Evolutionary conservation across 1,140 invertebrate species (phyloP).

Genomic region (Drosophila pseudoananassae): DNA sequence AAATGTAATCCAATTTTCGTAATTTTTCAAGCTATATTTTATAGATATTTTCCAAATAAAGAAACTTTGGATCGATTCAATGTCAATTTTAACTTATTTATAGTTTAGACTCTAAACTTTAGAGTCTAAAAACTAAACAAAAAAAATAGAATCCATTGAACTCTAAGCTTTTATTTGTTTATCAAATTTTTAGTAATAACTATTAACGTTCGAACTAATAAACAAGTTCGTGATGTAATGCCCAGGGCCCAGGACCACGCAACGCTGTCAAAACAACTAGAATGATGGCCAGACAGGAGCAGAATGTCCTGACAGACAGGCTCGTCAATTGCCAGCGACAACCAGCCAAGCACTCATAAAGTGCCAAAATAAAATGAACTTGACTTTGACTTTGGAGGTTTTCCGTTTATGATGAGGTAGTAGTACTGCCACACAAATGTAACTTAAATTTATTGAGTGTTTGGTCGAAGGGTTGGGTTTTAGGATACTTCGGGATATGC

Average conservation of each 20-base stretch:
- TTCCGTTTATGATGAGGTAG: constrained; percentile 24
- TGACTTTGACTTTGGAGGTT: constrained; percentile 43
- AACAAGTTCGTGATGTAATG: constrained; percentile 37
- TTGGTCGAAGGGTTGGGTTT: background rate
- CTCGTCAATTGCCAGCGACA: constrained; percentile 44
- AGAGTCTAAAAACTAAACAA: too few relatives aligned
- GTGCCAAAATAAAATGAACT: constrained; percentile 44
- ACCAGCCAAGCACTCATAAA: constrained; percentile 27
- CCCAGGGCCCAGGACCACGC: constrained; percentile 40
- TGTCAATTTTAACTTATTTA: too few relatives aligned
- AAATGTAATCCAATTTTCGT: too few relatives aligned
- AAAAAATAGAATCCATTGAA: too few relatives aligned
- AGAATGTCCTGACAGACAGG: constrained; percentile 41
- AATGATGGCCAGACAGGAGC: constrained; percentile 12
- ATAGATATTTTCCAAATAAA: too few relatives aligned
- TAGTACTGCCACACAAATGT: constrained; percentile 6
- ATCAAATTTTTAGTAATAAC: constrained; percentile 29
- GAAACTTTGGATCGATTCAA: too few relatives aligned
- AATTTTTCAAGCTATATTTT: too few relatives aligned
- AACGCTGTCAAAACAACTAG: constrained; percentile 59
- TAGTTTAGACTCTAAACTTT: too few relatives aligned
- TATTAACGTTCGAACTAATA: constrained; percentile 56
- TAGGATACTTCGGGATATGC: constrained; percentile 85
- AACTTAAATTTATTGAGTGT: constrained; percentile 32
- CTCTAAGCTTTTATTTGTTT: too few relatives aligned